Percentiles rank a stretch among this genome's conserved stretches.
Conservation (phyloP, 2,888 invertebrate genomes). For the Didymodactylos carnosus region DNA sequence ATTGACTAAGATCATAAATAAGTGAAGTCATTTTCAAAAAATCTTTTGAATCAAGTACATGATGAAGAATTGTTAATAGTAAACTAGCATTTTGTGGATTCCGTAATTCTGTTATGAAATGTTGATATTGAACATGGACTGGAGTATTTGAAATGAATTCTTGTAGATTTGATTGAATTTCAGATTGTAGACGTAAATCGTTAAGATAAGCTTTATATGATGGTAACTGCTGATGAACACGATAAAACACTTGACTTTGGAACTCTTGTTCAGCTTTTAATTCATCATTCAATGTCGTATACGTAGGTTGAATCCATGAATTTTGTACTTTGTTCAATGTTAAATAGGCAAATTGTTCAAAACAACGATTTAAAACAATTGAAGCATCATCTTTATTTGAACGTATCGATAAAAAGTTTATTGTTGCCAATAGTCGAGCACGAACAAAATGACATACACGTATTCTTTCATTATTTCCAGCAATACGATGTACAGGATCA, state of each 20-base stretch:
- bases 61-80: background rate
- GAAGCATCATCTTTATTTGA: background rate
- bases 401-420: background rate
- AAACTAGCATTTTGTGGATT: background rate
- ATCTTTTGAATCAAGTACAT: background rate
- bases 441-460: background rate
- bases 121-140: background rate
- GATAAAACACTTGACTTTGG: background rate
- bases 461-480: background rate
- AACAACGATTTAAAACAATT: background rate
- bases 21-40: background rate
- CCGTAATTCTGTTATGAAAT: background rate
- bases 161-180: background rate
- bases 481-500: background rate
- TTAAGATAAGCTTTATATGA: background rate
- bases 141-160: background rate
- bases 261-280: background rate
- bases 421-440: background rate
- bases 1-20: background rate
- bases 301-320: background rate
- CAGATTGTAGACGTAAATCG: background rate
- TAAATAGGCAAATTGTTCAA: background rate
- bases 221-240: background rate
- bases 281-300: background rate
- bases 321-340: background rate